Evolutionary conservation across 2,113 vertebrate genomes (phyloP).

Genomic region (Nasalis larvatus): DNA sequence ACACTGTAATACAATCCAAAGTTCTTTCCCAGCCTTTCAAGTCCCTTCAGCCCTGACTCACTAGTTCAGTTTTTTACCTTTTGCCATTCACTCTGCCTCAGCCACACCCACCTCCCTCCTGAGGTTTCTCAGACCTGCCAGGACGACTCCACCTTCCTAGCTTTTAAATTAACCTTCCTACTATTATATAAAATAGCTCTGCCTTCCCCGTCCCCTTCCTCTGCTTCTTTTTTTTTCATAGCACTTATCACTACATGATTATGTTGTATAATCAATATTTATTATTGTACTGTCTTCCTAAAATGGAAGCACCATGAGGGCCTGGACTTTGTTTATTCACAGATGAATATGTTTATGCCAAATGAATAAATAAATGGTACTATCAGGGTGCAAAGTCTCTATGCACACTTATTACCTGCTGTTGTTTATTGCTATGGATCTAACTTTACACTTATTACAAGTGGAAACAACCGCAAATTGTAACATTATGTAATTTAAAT

Average conservation of each 20-base stretch:
- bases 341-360: background rate
- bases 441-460: background rate
- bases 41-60: background rate
- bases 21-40: background rate
- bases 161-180: constrained; percentile 2
- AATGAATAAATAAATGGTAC: background rate
- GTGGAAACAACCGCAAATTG: background rate
- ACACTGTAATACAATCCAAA: background rate
- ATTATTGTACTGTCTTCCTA: background rate
- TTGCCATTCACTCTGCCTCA: background rate
- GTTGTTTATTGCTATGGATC: background rate
- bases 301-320: background rate
- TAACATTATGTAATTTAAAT: no score
- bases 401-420: background rate
- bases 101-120: background rate
- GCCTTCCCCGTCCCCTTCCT: background rate
- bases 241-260: background rate
- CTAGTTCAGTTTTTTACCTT: background rate
- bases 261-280: background rate
- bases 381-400: background rate
- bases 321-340: background rate
- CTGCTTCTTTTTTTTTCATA: background rate
- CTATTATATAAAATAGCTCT: background rate
- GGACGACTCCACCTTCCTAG: background rate
- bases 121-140: background rate